These are phyloP conservation scores for Cichlasoma orientale DNA, from an alignment of 2,797 vertebrate genomes.

Conservation along the genomic window DNA sequence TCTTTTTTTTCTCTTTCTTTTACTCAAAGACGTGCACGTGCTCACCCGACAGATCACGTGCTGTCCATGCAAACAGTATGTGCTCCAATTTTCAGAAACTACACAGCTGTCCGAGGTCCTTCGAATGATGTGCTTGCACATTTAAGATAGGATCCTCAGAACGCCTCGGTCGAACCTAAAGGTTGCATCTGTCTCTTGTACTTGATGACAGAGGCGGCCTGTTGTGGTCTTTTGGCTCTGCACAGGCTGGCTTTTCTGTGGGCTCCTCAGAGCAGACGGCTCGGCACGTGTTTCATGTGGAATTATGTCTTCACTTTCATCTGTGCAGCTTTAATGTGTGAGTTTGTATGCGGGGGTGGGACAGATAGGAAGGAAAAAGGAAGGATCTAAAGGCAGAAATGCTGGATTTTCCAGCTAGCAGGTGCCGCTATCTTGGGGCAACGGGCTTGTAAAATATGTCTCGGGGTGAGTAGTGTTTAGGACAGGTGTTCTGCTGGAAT, in stretches of 20 bases:
- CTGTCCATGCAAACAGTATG: neutral
- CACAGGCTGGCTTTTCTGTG: neutral
- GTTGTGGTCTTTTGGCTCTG: conserved; percentile 34
- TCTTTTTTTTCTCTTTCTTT: conserved; percentile 34
- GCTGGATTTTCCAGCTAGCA: conserved; percentile 18
- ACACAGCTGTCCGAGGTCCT: conserved; percentile 44
- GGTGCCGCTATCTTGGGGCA: conserved; percentile 59
- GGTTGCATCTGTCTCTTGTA: conserved; percentile 9
- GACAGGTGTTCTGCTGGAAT: conserved; percentile 47
- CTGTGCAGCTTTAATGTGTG: conserved; percentile 34
- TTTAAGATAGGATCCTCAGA: conserved; percentile 44
- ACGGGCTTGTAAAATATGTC: conserved; percentile 20
- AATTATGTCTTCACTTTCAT: conserved; percentile 50
- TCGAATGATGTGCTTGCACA: conserved; percentile 44
- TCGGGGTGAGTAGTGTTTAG: conserved; percentile 10
- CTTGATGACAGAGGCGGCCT: conserved; percentile 14
- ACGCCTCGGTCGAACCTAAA: conserved; percentile 22
- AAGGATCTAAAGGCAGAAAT: conserved; percentile 27
- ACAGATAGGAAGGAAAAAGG: conserved; percentile 22
- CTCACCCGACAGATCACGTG: conserved; percentile 32
- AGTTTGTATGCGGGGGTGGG: conserved; percentile 1
- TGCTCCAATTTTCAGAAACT: conserved; percentile 38
- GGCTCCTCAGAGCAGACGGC: conserved; percentile 23
- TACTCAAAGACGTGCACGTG: conserved; percentile 35
- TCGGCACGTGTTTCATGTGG: conserved; percentile 50